These are phyloP conservation scores for Thalassarche chlororhynchos DNA, from an alignment of 2,113 vertebrate species.

Conservation along the genomic window DNA sequence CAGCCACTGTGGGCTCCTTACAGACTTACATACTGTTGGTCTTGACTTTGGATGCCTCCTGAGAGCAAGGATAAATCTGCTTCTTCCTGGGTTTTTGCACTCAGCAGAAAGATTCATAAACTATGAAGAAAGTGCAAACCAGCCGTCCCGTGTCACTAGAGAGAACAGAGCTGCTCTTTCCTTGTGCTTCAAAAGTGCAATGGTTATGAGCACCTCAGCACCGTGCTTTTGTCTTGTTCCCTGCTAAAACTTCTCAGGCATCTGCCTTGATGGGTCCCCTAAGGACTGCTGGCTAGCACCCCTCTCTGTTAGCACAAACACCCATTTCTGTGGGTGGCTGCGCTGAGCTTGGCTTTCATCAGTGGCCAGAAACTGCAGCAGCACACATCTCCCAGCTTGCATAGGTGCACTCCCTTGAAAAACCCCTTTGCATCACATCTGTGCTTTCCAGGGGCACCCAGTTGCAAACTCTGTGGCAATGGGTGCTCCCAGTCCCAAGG, in stretches of 20 bases:
- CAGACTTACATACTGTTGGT: not conserved
- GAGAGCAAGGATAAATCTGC: not conserved
- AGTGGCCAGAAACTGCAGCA: not conserved
- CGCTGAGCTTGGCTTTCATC: not conserved
- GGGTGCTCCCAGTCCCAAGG: not conserved
- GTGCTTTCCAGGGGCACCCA: not conserved
- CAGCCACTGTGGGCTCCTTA: not conserved
- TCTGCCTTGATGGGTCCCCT: not conserved
- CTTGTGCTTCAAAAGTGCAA: not conserved
- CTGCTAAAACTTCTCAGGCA: not conserved
- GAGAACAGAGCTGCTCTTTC: not conserved
- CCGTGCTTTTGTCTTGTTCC: not conserved
- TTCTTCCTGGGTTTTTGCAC: not conserved
- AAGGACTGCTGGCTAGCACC: not conserved
- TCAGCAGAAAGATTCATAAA: not conserved
- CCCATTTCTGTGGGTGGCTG: not conserved
- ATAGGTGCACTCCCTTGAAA: not conserved
- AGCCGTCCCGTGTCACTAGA: rapidly evolving
- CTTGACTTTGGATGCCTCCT: not conserved
- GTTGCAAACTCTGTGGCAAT: not conserved
- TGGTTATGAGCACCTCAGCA: not conserved
- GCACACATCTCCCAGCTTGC: not conserved
- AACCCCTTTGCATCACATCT: not conserved
- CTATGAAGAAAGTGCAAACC: not conserved
- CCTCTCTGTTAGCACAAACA: not conserved